Conservation (phyloP, 2,888 invertebrate genomes). For the Rhogogaster chlorosoma region DNA sequence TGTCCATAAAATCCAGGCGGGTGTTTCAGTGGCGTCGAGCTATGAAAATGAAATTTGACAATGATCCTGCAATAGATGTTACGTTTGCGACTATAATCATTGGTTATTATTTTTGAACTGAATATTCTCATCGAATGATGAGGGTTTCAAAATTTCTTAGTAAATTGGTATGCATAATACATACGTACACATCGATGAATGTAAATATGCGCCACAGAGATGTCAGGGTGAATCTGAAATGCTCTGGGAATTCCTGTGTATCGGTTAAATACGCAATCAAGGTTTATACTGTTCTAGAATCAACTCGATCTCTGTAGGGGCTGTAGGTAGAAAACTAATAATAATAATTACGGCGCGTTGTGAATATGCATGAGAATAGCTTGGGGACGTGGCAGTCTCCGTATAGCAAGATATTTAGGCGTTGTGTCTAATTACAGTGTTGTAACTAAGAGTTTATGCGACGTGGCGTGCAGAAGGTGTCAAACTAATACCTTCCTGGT, state of each 20-base stretch:
- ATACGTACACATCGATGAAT: not conserved
- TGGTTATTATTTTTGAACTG: not conserved
- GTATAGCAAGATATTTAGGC: not conserved
- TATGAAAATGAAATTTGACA: not conserved
- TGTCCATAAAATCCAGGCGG: not conserved
- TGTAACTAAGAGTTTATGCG: constrained; percentile 28
- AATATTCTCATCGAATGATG: not conserved
- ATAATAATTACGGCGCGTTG: constrained; percentile 27
- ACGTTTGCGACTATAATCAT: not conserved
- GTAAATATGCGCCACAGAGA: not conserved
- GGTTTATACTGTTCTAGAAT: constrained; percentile 23
- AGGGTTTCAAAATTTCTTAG: not conserved
- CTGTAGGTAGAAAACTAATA: not conserved
- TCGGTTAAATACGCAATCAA: constrained; percentile 24
- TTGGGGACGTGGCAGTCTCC: not conserved
- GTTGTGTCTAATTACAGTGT: constrained; percentile 28
- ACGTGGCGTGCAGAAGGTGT: not conserved
- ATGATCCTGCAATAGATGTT: not conserved
- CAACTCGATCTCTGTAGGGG: not conserved
- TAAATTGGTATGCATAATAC: not conserved
- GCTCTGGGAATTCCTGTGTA: not conserved
- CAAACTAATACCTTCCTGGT: not conserved
- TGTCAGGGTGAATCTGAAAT: not conserved
- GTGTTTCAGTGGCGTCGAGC: not conserved
- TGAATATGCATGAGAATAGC: constrained; percentile 41